Evolutionary conservation across 2,888 invertebrate species (phyloP).

Genomic region (Drepana falcataria): DNA sequence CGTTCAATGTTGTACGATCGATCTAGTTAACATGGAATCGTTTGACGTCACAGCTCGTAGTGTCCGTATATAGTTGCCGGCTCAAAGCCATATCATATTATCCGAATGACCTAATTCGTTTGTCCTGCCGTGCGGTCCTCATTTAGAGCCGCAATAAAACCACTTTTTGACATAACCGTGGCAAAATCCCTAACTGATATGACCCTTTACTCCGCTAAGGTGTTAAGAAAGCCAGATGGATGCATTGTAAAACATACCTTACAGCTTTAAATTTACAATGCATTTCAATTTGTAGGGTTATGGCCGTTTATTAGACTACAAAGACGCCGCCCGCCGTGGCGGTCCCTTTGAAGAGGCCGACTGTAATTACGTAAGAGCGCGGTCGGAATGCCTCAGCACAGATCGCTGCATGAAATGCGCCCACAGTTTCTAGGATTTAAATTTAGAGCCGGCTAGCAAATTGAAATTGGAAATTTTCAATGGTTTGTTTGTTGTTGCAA

Average conservation of each 20-base stretch:
- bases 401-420: conserved; percentile 24
- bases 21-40: too few species aligned
- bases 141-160: conserved; percentile 75
- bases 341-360: conserved; percentile 66
- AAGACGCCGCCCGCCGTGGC: conserved; percentile 65
- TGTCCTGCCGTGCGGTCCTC: conserved; percentile 64
- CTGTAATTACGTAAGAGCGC: conserved; percentile 69
- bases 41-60: too few species aligned
- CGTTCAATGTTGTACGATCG: too few species aligned
- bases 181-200: conserved; percentile 78
- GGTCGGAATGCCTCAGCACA: conserved; percentile 36
- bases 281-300: conserved; percentile 12
- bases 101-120: conserved; percentile 59
- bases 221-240: conserved; percentile 57
- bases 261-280: background rate
- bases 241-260: conserved; percentile 23
- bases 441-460: conserved; percentile 24
- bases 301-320: conserved; percentile 71
- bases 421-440: conserved; percentile 49
- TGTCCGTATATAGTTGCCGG: too few species aligned
- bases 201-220: conserved; percentile 70
- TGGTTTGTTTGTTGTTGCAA: background rate
- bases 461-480: conserved; percentile 17
- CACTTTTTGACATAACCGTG: conserved; percentile 79
- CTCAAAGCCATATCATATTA: conserved; percentile 23